Evolutionary conservation across 2,113 vertebrate genomes (phyloP), one percentile per base, ranked within the genome.

Genomic region (Motacilla tschutschensis): DNA sequence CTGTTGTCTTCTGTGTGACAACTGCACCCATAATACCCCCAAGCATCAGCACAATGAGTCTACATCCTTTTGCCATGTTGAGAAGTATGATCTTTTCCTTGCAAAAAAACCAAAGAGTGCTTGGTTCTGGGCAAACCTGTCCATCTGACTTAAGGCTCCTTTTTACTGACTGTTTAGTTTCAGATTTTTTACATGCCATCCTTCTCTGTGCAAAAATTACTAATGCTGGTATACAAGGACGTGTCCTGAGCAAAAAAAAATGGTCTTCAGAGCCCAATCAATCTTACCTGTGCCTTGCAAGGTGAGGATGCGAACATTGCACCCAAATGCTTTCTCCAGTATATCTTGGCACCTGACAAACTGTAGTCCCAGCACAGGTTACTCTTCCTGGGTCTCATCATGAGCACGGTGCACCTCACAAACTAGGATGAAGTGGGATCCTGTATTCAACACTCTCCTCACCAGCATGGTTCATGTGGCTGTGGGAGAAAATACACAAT

Each of bases 221-320:
- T 70, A 12, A 48, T 19, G 18, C 9, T 50, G 14, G 6, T 48
- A 29, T 29, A 83, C 0, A 0, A 31, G 38, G 20, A 64, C 8
- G 35, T 8, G 7, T 43, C 47, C 36, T 74, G 51, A 75, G 35
- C 16, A 76, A 72, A 67, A 72, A 67, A 72, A 24, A 41, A 63
- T 43, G 20, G 9, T 87, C 70, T 62, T 84, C 64, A 70, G 38
- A 8, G 11, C 66, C 35, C 58, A 67, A 4, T 8, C 73, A 60
- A 40, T 54, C 35, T 55, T 83, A 36, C 21, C 25, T 15, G 6
- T 64, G n/a, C 43, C 33, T 75, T 41, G 36, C 29, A 72, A 70
- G 14, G 43, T 17, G 46, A 79, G 22, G 28, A 54, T 70, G 28
- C 18, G 36, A 69, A 67, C 18, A 20, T 36, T 40, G 24, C 5